These are phyloP conservation scores for Spheniscus humboldti DNA, from an alignment of 2,797 vertebrate species.

Conservation along the genomic window DNA sequence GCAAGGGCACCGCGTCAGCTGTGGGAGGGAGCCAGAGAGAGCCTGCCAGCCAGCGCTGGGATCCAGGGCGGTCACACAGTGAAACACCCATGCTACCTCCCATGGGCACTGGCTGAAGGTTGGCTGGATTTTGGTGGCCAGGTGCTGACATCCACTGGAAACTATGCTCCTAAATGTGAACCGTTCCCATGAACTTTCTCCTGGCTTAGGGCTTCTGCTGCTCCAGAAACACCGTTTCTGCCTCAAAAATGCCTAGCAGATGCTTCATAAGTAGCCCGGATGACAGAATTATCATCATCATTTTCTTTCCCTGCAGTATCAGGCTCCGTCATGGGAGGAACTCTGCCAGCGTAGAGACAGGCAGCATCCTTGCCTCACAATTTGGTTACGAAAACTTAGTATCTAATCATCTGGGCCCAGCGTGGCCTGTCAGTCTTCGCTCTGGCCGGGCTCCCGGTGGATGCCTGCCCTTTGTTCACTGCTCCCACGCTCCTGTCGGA, in stretches of 20 bases:
- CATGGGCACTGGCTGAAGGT: rapidly evolving
- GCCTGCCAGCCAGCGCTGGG: neutral
- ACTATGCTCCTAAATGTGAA: neutral
- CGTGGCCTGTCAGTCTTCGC: neutral
- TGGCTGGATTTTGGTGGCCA: neutral
- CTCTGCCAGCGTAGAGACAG: neutral
- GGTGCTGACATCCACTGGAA: neutral
- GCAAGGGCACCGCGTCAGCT: neutral
- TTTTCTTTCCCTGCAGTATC: neutral
- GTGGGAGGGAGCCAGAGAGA: neutral
- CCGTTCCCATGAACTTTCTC: neutral
- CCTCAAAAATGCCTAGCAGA: neutral
- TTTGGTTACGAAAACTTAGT: neutral
- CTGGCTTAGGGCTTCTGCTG: neutral
- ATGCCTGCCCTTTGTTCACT: neutral
- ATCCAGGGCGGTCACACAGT: neutral
- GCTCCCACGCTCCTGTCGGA: neutral
- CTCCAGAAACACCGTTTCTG: neutral
- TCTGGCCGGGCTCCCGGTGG: neutral
- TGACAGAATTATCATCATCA: neutral
- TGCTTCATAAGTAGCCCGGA: neutral
- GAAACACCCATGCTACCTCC: neutral
- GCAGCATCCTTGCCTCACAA: neutral
- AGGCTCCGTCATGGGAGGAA: neutral
- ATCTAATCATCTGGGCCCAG: neutral